Percentiles rank a stretch among this genome's conserved stretches.
Conservation (phyloP, 2,113 vertebrate genomes). For the Paramormyrops kingsleyae region DNA sequence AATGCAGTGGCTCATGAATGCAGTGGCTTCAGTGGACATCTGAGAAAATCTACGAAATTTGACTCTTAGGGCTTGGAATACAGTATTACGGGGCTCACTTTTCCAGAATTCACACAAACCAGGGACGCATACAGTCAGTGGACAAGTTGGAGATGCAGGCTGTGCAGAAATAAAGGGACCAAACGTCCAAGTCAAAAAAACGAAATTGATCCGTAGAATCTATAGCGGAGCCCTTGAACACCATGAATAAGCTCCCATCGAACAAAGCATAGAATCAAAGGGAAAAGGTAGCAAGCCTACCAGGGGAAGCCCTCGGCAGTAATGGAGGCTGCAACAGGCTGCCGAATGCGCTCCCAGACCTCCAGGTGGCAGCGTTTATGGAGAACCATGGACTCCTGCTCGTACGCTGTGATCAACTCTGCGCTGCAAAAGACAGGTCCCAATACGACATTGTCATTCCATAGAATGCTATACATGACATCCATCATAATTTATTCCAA, state of each 20-base stretch:
- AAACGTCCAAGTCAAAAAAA: neutral
- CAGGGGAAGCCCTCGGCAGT: slow-evolving; percentile 40
- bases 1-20: neutral
- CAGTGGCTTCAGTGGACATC: neutral
- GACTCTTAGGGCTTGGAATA: neutral
- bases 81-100: neutral
- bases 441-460: neutral
- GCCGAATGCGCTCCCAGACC: slow-evolving; percentile 55
- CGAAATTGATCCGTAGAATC: neutral
- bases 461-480: neutral
- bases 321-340: slow-evolving; percentile 51
- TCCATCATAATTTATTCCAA: neutral
- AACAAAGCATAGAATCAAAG: neutral
- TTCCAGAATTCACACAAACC: neutral
- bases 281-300: slow-evolving; percentile 33
- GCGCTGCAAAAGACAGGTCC: slow-evolving; percentile 53
- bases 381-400: slow-evolving; percentile 52
- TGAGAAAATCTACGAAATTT: neutral
- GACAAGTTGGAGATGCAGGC: neutral
- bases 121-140: neutral
- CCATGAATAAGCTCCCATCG: neutral
- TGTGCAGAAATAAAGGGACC: neutral
- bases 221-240: neutral
- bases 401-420: slow-evolving; percentile 60
- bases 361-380: slow-evolving; percentile 69